phyloP scores from a whole-genome alignment of 1,140 invertebrate species.

The Platyscapa corneri region DNA sequence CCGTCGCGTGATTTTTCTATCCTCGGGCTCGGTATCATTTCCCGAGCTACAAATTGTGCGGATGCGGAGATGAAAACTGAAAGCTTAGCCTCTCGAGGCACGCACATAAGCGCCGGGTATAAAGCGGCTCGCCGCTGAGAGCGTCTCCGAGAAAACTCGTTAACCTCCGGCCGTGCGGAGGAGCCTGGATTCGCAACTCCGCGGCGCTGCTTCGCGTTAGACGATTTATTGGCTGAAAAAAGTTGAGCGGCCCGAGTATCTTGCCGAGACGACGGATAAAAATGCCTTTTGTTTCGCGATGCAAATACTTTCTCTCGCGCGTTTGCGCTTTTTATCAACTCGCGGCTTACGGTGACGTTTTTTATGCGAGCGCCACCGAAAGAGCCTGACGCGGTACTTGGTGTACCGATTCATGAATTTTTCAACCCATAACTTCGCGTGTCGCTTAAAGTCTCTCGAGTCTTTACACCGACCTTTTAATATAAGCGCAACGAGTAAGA shows the following conservation, averaged over 20 bases:
- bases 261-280: neutral
- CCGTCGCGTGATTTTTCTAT: slow-evolving; percentile 3
- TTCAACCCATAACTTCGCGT: too few species aligned
- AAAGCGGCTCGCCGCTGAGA: neutral
- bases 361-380: too few species aligned
- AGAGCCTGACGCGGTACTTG: too few species aligned
- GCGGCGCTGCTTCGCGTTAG: neutral
- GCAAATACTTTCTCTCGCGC: neutral
- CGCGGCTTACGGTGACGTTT: too few species aligned
- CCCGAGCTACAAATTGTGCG: slow-evolving; percentile 6
- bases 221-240: neutral
- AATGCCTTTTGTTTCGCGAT: neutral
- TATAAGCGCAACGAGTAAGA: too few species aligned
- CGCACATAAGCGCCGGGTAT: neutral
- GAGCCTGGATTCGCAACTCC: neutral
- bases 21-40: neutral
- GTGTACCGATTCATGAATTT: too few species aligned
- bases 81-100: neutral
- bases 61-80: slow-evolving; percentile 31
- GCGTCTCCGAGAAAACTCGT: slow-evolving; percentile 31
- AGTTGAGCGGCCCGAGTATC: neutral
- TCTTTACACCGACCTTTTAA: too few species aligned
- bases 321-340: too few species aligned
- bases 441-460: too few species aligned
- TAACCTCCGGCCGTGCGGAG: neutral